Conservation (phyloP, 2,888 invertebrate species). For the Drosophila buzzatii region DNA sequence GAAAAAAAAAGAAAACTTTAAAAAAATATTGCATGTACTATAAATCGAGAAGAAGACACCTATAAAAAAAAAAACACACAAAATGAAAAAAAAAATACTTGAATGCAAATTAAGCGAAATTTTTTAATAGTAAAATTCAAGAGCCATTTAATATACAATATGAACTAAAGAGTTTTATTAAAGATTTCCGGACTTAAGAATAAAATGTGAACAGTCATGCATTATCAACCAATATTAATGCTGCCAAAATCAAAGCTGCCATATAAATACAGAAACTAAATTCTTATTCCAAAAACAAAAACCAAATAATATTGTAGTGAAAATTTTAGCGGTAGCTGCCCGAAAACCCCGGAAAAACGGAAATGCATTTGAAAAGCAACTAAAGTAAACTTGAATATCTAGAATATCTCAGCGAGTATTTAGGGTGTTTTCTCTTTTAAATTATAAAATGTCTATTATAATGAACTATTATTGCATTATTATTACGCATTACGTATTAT, state of each 20-base stretch:
- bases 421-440: conserved; percentile 55
- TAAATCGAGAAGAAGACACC: conserved; percentile 34
- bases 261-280: conserved; percentile 30
- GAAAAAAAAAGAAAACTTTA: conserved; percentile 10
- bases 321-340: conserved; percentile 55
- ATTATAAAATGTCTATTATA: conserved; percentile 60
- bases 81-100: conserved; percentile 35
- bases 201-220: conserved; percentile 29
- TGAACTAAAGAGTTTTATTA: conserved; percentile 52
- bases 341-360: neutral
- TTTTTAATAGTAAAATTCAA: conserved; percentile 80
- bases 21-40: conserved; percentile 42
- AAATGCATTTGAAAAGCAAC: conserved; percentile 4
- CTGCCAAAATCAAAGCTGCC: conserved; percentile 74
- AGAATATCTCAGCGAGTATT: conserved; percentile 33
- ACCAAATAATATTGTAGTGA: conserved; percentile 47
- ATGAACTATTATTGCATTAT: conserved; percentile 59
- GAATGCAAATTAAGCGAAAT: conserved; percentile 59
- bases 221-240: conserved; percentile 55
- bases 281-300: conserved; percentile 26
- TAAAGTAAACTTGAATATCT: conserved; percentile 25
- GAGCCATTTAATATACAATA: conserved; percentile 60
- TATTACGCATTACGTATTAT: conserved; percentile 57
- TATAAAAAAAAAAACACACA: conserved; percentile 4
- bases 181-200: conserved; percentile 43